These are phyloP conservation scores for Pantherophis guttatus DNA, from an alignment of 2,113 vertebrate species.

Conservation along the genomic window DNA sequence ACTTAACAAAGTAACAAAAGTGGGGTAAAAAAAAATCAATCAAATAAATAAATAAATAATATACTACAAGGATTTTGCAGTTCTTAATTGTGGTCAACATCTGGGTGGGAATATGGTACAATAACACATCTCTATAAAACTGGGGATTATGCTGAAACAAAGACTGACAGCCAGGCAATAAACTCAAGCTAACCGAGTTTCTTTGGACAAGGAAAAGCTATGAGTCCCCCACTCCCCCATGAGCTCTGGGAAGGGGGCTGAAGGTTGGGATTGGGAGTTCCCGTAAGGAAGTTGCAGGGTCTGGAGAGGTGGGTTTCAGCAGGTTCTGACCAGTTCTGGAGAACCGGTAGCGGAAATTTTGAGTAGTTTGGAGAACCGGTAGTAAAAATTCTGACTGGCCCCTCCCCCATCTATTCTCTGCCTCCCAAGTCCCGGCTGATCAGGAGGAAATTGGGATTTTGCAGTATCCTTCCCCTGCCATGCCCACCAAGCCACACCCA, in stretches of 20 bases:
- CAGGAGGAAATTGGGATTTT: too few species aligned
- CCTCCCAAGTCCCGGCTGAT: too few species aligned
- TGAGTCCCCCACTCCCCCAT: not conserved
- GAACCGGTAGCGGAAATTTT: too few species aligned
- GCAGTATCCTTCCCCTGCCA: too few species aligned
- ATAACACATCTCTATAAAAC: not conserved
- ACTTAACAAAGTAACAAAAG: not conserved
- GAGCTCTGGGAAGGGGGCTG: not conserved
- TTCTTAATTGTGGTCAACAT: not conserved
- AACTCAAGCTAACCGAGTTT: not conserved
- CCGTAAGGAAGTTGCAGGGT: not conserved
- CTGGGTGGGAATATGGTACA: not conserved
- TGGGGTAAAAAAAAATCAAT: too few species aligned
- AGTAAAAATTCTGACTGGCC: too few species aligned
- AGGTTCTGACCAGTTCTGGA: too few species aligned
- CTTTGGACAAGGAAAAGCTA: not conserved
- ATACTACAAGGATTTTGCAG: not conserved
- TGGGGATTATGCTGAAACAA: not conserved
- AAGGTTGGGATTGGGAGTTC: not conserved
- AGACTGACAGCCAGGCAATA: not conserved
- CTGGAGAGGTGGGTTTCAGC: not conserved
- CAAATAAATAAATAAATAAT: not conserved
- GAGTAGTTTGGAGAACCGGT: too few species aligned
- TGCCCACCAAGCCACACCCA: too few species aligned
- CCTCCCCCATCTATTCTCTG: too few species aligned